A percentile compares a stretch with the other conserved stretches of the same genome.
Conservation (phyloP, 2,797 vertebrate genomes). For the Fundulus diaphanus region DNA sequence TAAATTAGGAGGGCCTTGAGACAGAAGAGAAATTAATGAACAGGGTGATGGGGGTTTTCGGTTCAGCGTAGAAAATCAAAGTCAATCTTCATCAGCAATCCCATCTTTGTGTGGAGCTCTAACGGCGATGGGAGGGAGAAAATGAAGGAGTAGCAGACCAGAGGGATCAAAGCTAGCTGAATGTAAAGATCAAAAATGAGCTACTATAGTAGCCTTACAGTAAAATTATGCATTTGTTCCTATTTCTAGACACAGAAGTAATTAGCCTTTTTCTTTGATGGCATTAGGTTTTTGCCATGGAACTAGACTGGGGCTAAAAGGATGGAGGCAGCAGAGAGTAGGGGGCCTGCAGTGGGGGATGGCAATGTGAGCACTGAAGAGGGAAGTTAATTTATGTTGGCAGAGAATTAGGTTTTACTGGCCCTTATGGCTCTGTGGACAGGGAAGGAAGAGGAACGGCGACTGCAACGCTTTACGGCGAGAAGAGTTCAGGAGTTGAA, state of each 20-base stretch:
- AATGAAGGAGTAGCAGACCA: slow-evolving; percentile 50
- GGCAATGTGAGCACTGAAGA: slow-evolving; percentile 23
- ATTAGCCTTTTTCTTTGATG: slow-evolving; percentile 68
- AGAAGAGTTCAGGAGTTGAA: slow-evolving; percentile 33
- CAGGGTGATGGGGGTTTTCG: slow-evolving; percentile 33
- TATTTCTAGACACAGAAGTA: slow-evolving; percentile 50
- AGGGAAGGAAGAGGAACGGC: slow-evolving; percentile 12
- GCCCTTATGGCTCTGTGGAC: slow-evolving; percentile 31
- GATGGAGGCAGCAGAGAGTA: slow-evolving; percentile 20
- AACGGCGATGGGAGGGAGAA: slow-evolving; percentile 20
- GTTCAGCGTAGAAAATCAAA: slow-evolving; percentile 47
- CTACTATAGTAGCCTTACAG: slow-evolving; percentile 62
- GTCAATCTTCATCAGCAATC: slow-evolving; percentile 62
- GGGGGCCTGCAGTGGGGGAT: not conserved
- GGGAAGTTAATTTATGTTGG: slow-evolving; percentile 44
- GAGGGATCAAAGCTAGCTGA: slow-evolving; percentile 71
- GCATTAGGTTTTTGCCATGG: slow-evolving; percentile 58
- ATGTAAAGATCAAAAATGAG: slow-evolving; percentile 60
- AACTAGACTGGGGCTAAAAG: slow-evolving; percentile 50
- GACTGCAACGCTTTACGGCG: slow-evolving; percentile 7
- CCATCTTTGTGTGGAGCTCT: slow-evolving; percentile 42
- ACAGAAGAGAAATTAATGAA: slow-evolving; percentile 45
- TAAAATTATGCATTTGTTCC: slow-evolving; percentile 58
- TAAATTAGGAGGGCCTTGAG: slow-evolving; percentile 6
- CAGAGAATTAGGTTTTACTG: slow-evolving; percentile 49